Base-by-base conservation (phyloP, 2,113 vertebrate genomes). In the Ophthalmolycus amberensis region DNA sequence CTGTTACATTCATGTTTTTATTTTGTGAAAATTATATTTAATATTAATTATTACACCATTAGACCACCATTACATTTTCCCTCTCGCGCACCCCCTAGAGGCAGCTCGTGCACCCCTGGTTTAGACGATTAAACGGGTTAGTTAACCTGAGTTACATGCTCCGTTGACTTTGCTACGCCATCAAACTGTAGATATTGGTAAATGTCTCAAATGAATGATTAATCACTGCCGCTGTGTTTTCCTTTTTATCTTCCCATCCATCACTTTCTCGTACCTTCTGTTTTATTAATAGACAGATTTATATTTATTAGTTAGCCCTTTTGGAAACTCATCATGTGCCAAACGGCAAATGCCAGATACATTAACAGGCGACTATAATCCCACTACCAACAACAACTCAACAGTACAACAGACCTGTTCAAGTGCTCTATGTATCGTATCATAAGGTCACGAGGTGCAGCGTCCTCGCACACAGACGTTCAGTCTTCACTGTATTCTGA, bases 161-260 rank as follows among this genome's bases (percentile, higher is more conserved):
- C 4, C 15, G 4, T 42, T 67, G 50, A 50, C 29, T 46, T 70
- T 25, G 22, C 15, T 38, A 25, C 56, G 60, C n/a, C 25, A 40
- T 74, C 70, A 70, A 69, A 74, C 40, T 25, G n/a, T 79, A 63
- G 6, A 77, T 63, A 66, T 77, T 3, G 29, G 20, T 56, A 72
- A 58, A 18, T 62, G 59, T 10, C 20, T 60, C n/a, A 63, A 27
- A 9, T 46, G 3, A 75, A 34, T 29, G 54, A 85, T 56, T 63
- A 9, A 65, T 77, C 63, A 56, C 34, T 29, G 37, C 4, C 20
- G 48, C 18, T 15, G 48, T 42, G 50, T 75, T 72, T 63, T 71
- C 9, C 10, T 56, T 16, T 66, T 66, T 52, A 25, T 44, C 29
- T 14, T 70, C 25, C 37, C 46, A 65, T 64, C 40, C 52, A 62